Percentiles rank a stretch among this genome's conserved stretches.
phyloP scores from a whole-genome alignment of 2,888 invertebrate species.

The Gerris lacustris region DNA sequence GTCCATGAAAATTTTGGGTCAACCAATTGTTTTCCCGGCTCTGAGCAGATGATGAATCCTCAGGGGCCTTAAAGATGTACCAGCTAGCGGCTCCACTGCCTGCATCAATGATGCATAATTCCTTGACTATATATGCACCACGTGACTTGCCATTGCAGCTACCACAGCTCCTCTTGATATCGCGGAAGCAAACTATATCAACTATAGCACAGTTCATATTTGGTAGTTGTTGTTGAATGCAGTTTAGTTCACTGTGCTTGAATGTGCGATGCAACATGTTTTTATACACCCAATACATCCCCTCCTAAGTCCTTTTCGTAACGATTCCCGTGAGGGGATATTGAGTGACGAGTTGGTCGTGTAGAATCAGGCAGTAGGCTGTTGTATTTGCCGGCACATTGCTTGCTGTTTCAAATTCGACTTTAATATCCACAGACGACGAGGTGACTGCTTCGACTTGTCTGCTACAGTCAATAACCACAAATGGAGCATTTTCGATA shows the following conservation, averaged over 20 bases:
- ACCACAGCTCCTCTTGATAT: background rate
- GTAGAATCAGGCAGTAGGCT: conserved; percentile 32
- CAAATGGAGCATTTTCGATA: too few relatives aligned
- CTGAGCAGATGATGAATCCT: background rate
- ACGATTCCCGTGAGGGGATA: background rate
- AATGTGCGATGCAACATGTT: background rate
- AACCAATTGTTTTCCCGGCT: background rate
- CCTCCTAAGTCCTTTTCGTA: background rate
- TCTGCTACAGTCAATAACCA: conserved; percentile 18
- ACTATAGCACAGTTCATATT: background rate
- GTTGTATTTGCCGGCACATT: conserved; percentile 28
- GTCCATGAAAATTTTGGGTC: background rate
- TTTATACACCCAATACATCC: background rate
- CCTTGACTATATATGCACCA: background rate
- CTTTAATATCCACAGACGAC: conserved; percentile 27
- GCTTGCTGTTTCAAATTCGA: conserved; percentile 29
- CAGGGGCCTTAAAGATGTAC: background rate
- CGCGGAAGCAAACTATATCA: background rate
- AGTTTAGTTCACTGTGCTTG: background rate
- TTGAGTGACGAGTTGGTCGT: conserved; percentile 21
- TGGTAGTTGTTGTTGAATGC: too few relatives aligned
- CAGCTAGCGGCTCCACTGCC: background rate
- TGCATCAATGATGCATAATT: background rate
- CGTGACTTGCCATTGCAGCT: background rate
- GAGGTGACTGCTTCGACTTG: conserved; percentile 27